A percentile compares a stretch with the other conserved stretches of the same genome.
These are phyloP conservation scores for Mylabris phalerata DNA, from an alignment of 1,140 invertebrate species.

Conservation along the genomic window DNA sequence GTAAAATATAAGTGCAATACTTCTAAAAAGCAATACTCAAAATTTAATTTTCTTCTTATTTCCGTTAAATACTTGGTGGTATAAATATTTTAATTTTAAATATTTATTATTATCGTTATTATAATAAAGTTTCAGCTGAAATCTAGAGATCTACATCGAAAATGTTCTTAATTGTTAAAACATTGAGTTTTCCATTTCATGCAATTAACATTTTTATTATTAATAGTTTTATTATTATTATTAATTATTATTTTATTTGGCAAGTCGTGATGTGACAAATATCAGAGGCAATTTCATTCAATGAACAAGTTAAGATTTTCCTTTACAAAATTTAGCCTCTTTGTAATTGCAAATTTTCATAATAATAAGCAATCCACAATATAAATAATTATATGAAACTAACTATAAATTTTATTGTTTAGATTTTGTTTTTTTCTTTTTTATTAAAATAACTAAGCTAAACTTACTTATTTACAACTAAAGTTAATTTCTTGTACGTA, in stretches of 20 bases:
- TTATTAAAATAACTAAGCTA: conserved; percentile 30
- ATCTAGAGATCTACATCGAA: conserved; percentile 31
- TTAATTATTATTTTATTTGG: conserved; percentile 13
- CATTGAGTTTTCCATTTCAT: conserved; percentile 30
- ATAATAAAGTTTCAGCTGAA: conserved; percentile 32
- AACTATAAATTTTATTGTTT: conserved; percentile 1
- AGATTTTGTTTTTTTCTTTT: neutral
- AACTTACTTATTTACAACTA: conserved; percentile 34
- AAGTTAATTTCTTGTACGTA: conserved; percentile 20
- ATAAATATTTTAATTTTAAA: neutral
- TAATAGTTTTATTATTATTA: no score
- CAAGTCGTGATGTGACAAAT: conserved; percentile 12
- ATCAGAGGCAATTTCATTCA: no score
- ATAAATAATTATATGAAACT: conserved; percentile 28
- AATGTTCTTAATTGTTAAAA: conserved; percentile 30
- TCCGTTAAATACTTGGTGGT: neutral
- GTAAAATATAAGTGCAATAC: neutral
- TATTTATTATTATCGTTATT: neutral
- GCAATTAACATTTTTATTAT: conserved; percentile 19
- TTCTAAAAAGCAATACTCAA: conserved; percentile 19
- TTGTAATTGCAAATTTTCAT: conserved; percentile 5
- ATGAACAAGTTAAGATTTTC: neutral
- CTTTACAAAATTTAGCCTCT: conserved; percentile 22
- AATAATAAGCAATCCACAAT: conserved; percentile 20
- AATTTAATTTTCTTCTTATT: no score